Percentiles rank a stretch among this genome's conserved stretches.
Evolutionary conservation across 2,888 invertebrate species (phyloP).

Genomic region (Lathronympha strigana): DNA sequence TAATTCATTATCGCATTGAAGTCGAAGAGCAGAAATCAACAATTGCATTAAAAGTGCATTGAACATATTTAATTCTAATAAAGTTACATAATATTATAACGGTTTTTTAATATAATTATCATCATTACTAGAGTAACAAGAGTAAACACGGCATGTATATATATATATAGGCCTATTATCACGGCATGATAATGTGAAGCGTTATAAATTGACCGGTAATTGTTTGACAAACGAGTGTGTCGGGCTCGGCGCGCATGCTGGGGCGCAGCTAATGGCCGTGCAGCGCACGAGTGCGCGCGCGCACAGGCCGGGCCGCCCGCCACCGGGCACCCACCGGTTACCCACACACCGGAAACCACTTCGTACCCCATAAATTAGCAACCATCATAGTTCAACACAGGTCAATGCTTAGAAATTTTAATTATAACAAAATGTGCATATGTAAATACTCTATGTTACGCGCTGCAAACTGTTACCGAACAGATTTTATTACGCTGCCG

Average conservation of each 20-base stretch:
- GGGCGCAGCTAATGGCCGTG: conserved; percentile 43
- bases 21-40: too few relatives aligned
- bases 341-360: conserved; percentile 49
- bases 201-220: conserved; percentile 65
- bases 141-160: conserved; percentile 14
- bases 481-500: too few relatives aligned
- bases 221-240: conserved; percentile 59
- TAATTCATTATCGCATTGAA: too few relatives aligned
- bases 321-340: conserved; percentile 18
- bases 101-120: too few relatives aligned
- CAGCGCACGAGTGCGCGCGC: conserved; percentile 33
- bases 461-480: not conserved
- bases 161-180: conserved; percentile 52
- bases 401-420: conserved; percentile 26
- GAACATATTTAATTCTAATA: too few relatives aligned
- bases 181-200: conserved; percentile 58
- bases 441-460: not conserved
- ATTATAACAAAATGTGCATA: not conserved
- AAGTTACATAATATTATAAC: too few relatives aligned
- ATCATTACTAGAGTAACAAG: too few relatives aligned
- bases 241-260: not conserved
- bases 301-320: not conserved
- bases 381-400: conserved; percentile 44
- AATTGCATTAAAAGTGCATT: too few relatives aligned
- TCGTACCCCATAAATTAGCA: conserved; percentile 52